phyloP scores from a whole-genome alignment of 2,113 vertebrate species.

The Bubo bubo region DNA sequence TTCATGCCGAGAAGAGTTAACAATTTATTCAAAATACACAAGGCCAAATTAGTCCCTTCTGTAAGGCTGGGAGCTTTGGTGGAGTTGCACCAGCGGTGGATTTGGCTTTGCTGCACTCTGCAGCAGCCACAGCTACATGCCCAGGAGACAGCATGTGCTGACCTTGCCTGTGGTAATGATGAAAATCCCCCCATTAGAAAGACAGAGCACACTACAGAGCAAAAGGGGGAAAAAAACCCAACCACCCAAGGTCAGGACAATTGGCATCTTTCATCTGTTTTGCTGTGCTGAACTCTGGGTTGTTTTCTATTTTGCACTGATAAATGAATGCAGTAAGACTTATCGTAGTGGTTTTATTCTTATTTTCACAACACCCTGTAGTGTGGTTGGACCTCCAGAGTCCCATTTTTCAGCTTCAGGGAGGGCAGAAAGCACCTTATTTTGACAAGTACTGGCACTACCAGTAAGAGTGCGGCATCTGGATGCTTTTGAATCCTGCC shows the following conservation, averaged over 20 bases:
- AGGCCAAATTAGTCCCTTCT: constrained; percentile 65
- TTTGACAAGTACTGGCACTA: background rate
- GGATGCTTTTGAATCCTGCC: background rate
- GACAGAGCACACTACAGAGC: background rate
- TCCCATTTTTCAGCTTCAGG: background rate
- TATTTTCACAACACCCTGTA: background rate
- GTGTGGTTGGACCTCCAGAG: background rate
- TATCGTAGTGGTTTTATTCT: background rate
- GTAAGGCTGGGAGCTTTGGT: constrained; percentile 46
- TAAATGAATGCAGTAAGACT: background rate
- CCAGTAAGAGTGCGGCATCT: background rate
- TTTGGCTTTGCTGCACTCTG: background rate
- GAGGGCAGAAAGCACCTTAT: background rate
- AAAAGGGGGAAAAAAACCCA: background rate
- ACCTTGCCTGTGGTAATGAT: background rate
- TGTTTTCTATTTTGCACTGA: background rate
- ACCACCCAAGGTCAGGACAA: constrained; percentile 8
- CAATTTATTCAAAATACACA: constrained; percentile 78
- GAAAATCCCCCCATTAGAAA: background rate
- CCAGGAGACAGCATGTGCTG: background rate
- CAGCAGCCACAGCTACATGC: background rate
- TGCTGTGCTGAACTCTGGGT: background rate
- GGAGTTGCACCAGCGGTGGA: constrained; percentile 32
- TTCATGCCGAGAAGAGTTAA: constrained; percentile 82
- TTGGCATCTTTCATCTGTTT: background rate